These are phyloP conservation scores for Pseudochaenichthys georgianus DNA, from an alignment of 2,797 vertebrate species.

Conservation along the genomic window DNA sequence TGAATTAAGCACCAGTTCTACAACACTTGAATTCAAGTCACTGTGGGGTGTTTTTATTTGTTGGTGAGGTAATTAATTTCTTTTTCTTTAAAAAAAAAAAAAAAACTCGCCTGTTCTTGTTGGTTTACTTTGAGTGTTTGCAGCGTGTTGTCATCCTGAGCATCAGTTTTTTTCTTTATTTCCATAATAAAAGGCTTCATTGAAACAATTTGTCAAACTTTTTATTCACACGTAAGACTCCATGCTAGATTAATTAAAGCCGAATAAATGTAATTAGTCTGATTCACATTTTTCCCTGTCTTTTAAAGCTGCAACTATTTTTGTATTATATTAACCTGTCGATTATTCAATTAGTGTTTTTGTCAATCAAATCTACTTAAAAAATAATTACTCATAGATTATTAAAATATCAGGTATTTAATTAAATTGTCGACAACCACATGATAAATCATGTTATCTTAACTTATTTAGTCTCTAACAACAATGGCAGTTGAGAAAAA, in stretches of 20 bases:
- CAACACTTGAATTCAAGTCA: conserved; percentile 71
- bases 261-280: conserved; percentile 58
- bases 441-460: no score
- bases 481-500: no score
- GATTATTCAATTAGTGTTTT: no score
- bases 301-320: no score
- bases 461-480: no score
- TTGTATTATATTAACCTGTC: no score
- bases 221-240: conserved; percentile 3
- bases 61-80: conserved; percentile 41
- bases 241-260: conserved; percentile 43
- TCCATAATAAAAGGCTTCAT: conserved; percentile 78
- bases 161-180: conserved; percentile 60
- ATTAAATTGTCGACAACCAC: no score
- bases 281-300: conserved; percentile 15
- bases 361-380: no score
- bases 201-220: conserved; percentile 54
- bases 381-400: no score
- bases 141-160: conserved; percentile 60
- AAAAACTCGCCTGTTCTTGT: conserved; percentile 45
- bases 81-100: conserved; percentile 1
- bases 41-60: conserved; percentile 25
- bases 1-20: conserved; percentile 75
- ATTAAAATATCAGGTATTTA: no score
- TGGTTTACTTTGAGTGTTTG: conserved; percentile 55